Conservation (phyloP, 2,113 vertebrate species). For the Protobothrops flavoviridis region DNA sequence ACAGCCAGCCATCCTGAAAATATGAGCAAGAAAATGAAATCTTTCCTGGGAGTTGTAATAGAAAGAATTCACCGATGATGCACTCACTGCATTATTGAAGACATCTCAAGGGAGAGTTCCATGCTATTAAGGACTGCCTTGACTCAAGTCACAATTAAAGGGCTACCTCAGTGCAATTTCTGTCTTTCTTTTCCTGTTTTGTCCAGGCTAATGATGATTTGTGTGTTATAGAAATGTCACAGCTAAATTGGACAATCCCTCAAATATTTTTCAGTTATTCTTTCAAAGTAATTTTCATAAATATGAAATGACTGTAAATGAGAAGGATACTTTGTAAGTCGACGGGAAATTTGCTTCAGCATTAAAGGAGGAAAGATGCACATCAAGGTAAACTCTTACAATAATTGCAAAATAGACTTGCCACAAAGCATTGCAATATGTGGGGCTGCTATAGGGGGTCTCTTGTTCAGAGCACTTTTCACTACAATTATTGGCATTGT, state of each 20-base stretch:
- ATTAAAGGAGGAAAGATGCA: too few relatives aligned
- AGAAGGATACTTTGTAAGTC: too few relatives aligned
- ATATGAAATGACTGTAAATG: neutral
- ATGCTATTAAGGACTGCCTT: fast-evolving
- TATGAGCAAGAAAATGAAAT: neutral
- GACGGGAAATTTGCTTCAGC: neutral
- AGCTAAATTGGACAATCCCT: neutral
- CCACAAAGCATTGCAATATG: neutral
- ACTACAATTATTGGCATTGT: neutral
- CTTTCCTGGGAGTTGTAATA: neutral
- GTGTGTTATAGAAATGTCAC: neutral
- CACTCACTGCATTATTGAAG: neutral
- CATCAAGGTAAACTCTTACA: neutral
- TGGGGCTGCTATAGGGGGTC: neutral
- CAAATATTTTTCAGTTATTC: fast-evolving
- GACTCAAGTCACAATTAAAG: neutral
- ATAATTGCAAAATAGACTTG: neutral
- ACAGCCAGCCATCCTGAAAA: neutral
- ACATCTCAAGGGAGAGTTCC: neutral
- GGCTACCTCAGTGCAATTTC: neutral
- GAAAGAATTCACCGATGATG: neutral
- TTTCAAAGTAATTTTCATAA: neutral
- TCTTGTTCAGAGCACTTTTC: neutral
- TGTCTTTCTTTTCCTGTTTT: too few relatives aligned
- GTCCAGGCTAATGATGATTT: neutral